Percentiles rank a stretch among this genome's conserved stretches.
Evolutionary conservation across 2,797 vertebrate species (phyloP).

Genomic region (Chaunax sp.): DNA sequence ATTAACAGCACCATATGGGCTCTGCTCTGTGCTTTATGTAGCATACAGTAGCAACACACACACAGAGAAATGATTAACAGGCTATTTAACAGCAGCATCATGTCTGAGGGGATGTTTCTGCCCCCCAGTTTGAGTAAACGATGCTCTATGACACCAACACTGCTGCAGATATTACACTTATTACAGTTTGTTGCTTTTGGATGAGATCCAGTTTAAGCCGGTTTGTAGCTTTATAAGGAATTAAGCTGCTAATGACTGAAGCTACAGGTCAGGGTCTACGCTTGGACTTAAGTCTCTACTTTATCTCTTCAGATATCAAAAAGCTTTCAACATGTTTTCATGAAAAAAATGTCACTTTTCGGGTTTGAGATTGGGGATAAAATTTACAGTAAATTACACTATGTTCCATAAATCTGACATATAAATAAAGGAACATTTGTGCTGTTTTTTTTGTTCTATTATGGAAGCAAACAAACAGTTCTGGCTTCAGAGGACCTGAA

Average conservation of each 20-base stretch:
- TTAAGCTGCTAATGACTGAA: neutral
- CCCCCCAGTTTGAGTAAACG: neutral
- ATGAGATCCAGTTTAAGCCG: neutral
- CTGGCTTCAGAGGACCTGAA: no score
- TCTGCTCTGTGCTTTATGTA: constrained; percentile 41
- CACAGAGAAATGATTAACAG: constrained; percentile 19
- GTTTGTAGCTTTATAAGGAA: neutral
- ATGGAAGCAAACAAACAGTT: no score
- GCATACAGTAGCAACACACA: constrained; percentile 26
- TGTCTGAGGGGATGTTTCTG: constrained; percentile 31
- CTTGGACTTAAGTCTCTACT: no score
- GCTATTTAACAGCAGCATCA: constrained; percentile 14
- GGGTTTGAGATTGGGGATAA: no score
- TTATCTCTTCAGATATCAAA: no score
- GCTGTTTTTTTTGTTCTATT: no score
- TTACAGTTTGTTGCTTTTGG: constrained; percentile 10
- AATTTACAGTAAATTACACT: no score
- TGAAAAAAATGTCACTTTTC: no score
- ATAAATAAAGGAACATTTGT: no score
- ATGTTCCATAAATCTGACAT: no score
- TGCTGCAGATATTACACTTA: constrained; percentile 10
- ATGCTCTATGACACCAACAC: constrained; percentile 2
- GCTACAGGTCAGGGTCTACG: no score
- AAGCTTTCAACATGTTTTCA: no score
- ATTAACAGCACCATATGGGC: constrained; percentile 64